These are phyloP conservation scores for Argentina silus DNA, from an alignment of 2,797 vertebrate genomes.

Conservation along the genomic window DNA sequence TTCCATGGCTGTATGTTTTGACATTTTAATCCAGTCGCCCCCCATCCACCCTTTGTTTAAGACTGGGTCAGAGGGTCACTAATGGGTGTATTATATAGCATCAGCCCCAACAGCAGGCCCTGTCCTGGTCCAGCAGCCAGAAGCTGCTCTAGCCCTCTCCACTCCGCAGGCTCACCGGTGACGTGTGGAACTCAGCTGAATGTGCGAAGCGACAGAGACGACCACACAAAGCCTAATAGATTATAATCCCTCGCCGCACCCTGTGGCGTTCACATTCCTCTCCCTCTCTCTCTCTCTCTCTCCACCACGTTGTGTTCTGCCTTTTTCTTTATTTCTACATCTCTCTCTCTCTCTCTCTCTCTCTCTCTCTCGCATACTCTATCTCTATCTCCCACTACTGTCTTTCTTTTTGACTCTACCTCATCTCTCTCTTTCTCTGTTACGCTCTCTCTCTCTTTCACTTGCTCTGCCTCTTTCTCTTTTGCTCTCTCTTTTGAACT, in stretches of 20 bases:
- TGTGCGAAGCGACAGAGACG: conserved; percentile 9
- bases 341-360: not conserved
- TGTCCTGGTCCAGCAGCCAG: not conserved
- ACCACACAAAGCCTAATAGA: conserved; percentile 23
- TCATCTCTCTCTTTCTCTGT: not conserved
- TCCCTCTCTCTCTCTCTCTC: not conserved
- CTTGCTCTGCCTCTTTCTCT: too few species aligned
- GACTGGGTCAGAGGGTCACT: conserved; percentile 23
- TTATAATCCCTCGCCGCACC: conserved; percentile 25
- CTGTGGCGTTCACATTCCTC: conserved; percentile 20
- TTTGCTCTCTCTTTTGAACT: not conserved
- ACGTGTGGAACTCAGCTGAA: not conserved
- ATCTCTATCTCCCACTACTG: too few species aligned
- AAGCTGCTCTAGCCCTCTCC: conserved; percentile 5
- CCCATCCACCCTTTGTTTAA: conserved; percentile 41
- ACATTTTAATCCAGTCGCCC: conserved; percentile 44
- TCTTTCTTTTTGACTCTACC: not conserved
- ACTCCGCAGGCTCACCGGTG: conserved; percentile 4
- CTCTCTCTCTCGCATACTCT: too few species aligned
- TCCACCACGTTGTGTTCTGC: not conserved
- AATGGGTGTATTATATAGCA: not conserved
- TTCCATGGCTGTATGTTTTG: conserved; percentile 18
- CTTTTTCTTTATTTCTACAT: not conserved
- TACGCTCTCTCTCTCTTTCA: not conserved
- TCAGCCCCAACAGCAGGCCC: not conserved